These are phyloP conservation scores for Rhagophthalmus giganteus DNA, from an alignment of 2,888 invertebrate species.

Conservation along the genomic window DNA sequence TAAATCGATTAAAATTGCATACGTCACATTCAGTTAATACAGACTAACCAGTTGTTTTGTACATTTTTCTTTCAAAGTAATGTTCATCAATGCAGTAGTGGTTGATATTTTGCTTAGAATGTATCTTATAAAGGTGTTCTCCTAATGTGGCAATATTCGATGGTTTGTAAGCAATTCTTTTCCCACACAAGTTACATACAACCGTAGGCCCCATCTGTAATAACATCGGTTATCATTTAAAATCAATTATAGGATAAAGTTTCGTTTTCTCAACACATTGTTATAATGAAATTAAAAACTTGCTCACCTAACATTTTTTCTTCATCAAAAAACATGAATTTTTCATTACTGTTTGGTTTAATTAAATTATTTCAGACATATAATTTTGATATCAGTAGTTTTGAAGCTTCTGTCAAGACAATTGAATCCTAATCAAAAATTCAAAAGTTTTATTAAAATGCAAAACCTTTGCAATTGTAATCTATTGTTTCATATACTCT, in stretches of 20 bases:
- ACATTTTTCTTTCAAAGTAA: constrained; percentile 19
- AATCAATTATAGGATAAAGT: not conserved
- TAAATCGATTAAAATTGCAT: not conserved
- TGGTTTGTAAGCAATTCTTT: constrained; percentile 41
- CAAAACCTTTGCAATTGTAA: no score
- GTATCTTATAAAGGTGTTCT: constrained; percentile 44
- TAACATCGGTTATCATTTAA: not conserved
- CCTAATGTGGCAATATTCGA: constrained; percentile 42
- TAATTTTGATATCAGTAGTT: no score
- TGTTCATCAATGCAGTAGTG: constrained; percentile 36
- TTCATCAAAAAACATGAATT: not conserved
- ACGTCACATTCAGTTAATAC: not conserved
- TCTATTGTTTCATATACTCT: no score
- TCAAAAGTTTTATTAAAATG: no score
- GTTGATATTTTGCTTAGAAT: constrained; percentile 44
- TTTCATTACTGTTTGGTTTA: no score
- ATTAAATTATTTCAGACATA: no score
- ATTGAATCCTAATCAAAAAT: no score
- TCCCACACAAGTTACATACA: constrained; percentile 47
- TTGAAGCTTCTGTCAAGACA: no score
- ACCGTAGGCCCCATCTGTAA: constrained; percentile 38
- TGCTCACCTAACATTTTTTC: not conserved
- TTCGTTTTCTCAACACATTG: no score
- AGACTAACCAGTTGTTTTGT: constrained; percentile 40
- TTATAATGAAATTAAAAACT: no score